Base-by-base conservation (phyloP, 1,140 invertebrate genomes). In the Dryas iulia region DNA sequence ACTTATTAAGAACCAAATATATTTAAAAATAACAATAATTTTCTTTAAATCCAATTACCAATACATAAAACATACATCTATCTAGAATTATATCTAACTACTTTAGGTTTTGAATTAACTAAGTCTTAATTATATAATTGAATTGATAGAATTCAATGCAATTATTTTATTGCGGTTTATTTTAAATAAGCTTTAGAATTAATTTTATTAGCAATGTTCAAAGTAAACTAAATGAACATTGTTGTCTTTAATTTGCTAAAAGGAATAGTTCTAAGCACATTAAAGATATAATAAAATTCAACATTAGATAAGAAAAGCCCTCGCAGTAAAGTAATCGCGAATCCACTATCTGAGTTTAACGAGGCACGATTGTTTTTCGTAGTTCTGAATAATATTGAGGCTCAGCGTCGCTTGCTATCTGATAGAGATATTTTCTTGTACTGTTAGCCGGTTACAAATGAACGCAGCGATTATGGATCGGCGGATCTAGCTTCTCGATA, bases 331-430 rank as follows among this genome's bases (percentile, higher is more conserved):
- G 76, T 76, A 87, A 88, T 90, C 86, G 78, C 76, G 71, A 71
- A 76, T 70, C 78, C 77, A 80, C 81, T 85, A 89, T 89, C 86
- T 70, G 77, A 83, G 77, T 84, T 89, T 91, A 91, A 91, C 86
- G 86, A 89, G 83, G 67, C 86, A 91, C 89, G 86, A 89, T 87
- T 91, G 86, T 89, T 91, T 91, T 91, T 91, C 87, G 84, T 78
- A 86, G 82, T 86, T 89, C 83, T 91, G 86, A 89, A 91, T 91
- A 91, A 89, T 91, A 91, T 91, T 86, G 83, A 84, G 78, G 80
- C 78, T 84, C 79, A 82, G 76, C 76, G 77, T 83, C 76, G 73
- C 68, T 71, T 35, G 72, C 68, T 86, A 90, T 91, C 89, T 82
- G 87, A 89, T 89, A 77, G 81, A 74, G 87, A 91, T 91, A 86